These are phyloP conservation scores for Agrotis puta DNA, from an alignment of 2,888 invertebrate genomes.

Conservation along the genomic window DNA sequence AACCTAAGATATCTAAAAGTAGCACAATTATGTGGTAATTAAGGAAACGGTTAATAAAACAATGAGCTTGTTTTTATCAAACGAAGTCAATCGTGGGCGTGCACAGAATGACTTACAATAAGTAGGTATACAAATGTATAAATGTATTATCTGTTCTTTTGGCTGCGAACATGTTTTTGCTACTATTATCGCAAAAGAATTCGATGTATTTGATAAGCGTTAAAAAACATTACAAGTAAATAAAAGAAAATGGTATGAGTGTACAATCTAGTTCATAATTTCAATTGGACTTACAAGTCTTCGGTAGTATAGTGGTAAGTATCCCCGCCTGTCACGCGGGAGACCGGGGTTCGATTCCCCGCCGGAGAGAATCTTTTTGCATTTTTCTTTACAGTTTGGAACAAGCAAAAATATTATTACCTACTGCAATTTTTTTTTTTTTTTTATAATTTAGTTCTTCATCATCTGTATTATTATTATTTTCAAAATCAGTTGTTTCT, in stretches of 20 bases:
- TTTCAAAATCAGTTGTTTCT: no score
- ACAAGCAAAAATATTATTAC: no score
- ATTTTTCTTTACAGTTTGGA: background rate
- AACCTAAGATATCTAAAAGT: no score
- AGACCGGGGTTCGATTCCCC: slow-evolving; percentile 92
- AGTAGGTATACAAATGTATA: background rate
- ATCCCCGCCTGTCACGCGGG: slow-evolving; percentile 92
- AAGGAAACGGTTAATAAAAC: no score
- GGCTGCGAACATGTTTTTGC: background rate
- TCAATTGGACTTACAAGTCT: slow-evolving; percentile 62
- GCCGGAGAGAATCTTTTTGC: slow-evolving; percentile 83
- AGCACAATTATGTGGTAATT: no score
- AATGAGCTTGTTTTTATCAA: no score
- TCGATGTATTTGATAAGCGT: background rate
- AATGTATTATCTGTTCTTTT: slow-evolving; percentile 1
- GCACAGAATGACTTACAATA: background rate
- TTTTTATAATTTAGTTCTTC: no score
- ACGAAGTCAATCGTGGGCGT: background rate
- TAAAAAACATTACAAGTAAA: background rate
- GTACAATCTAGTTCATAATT: background rate
- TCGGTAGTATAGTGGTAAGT: slow-evolving; percentile 91
- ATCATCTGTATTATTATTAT: no score
- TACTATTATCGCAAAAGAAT: slow-evolving; percentile 10
- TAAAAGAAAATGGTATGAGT: background rate
- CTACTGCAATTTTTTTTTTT: no score